Conservation (phyloP, 2,888 invertebrate genomes). For the Sialis lutaria region DNA sequence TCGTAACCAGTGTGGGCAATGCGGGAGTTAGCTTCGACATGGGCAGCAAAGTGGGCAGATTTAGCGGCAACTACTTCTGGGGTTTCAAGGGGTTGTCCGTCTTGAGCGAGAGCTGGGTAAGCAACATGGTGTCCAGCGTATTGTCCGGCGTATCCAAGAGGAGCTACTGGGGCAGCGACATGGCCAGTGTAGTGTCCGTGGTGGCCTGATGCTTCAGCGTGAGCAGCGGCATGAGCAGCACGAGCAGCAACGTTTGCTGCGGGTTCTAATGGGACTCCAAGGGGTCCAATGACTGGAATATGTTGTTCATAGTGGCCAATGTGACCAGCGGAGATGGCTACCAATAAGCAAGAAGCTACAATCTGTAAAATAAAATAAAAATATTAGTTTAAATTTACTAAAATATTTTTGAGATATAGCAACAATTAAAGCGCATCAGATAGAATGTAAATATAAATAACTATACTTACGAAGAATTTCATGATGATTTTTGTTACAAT, state of each 20-base stretch:
- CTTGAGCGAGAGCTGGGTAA: slow-evolving; percentile 15
- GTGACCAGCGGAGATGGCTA: background rate
- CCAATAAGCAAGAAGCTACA: too few relatives aligned
- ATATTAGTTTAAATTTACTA: too few relatives aligned
- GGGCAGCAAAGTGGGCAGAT: slow-evolving; percentile 38
- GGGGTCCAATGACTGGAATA: slow-evolving; percentile 5
- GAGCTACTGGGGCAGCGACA: background rate
- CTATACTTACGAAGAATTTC: too few relatives aligned
- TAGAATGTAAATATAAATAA: too few relatives aligned
- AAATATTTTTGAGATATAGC: too few relatives aligned
- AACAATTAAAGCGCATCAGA: too few relatives aligned
- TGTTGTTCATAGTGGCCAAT: background rate
- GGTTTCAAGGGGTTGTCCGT: slow-evolving; percentile 31
- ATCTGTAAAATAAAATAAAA: too few relatives aligned
- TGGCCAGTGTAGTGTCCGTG: background rate
- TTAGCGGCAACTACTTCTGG: slow-evolving; percentile 27
- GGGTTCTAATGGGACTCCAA: slow-evolving; percentile 5
- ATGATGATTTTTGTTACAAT: too few relatives aligned
- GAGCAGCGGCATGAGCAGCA: slow-evolving; percentile 1
- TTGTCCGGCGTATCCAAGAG: background rate
- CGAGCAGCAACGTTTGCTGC: slow-evolving; percentile 4
- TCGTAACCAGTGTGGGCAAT: slow-evolving; percentile 10
- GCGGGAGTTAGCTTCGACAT: slow-evolving; percentile 26
- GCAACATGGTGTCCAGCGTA: background rate
- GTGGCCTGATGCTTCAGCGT: slow-evolving; percentile 1